These are phyloP conservation scores for Botrylloides violaceus DNA, from an alignment of 23 tunicate genomes.

Conservation along the genomic window DNA sequence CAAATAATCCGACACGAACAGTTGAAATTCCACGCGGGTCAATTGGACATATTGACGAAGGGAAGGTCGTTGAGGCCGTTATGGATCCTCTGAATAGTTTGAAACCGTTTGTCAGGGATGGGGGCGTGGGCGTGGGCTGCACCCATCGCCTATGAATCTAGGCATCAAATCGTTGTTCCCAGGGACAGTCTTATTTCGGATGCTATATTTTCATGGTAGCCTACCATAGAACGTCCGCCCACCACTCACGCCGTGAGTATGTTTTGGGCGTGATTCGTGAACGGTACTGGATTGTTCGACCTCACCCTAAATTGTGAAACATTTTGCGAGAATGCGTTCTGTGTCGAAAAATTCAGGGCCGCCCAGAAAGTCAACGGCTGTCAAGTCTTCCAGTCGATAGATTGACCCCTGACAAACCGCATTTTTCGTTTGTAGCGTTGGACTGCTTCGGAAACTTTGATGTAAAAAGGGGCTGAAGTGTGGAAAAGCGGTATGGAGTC, in stretches of 20 bases:
- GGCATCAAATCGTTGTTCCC: no score
- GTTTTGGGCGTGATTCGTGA: conserved; percentile 18
- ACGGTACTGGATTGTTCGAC: conserved; percentile 17
- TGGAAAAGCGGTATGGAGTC: conserved; percentile 32
- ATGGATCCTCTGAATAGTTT: no score
- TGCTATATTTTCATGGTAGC: no score
- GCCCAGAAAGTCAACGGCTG: conserved; percentile 29
- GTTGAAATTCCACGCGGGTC: no score
- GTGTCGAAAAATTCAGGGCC: conserved; percentile 28
- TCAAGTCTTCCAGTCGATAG: conserved; percentile 20
- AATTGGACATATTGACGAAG: no score
- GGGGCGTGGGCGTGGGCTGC: no score
- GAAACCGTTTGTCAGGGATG: no score
- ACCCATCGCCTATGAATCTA: no score
- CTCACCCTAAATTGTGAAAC: not conserved
- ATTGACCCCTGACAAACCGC: conserved; percentile 13
- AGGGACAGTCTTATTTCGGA: no score
- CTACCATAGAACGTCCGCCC: no score
- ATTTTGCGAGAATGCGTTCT: conserved; percentile 21
- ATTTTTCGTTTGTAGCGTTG: conserved; percentile 25
- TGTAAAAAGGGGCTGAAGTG: conserved; percentile 26
- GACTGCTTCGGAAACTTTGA: conserved; percentile 38
- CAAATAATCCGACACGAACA: no score
- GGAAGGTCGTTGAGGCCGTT: no score
- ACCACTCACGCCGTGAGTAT: conserved; percentile 22